Evolutionary conservation across 1,140 invertebrate genomes (phyloP), one percentile per base, ranked within the genome.

Genomic region (Xylocopa sonorina): DNA sequence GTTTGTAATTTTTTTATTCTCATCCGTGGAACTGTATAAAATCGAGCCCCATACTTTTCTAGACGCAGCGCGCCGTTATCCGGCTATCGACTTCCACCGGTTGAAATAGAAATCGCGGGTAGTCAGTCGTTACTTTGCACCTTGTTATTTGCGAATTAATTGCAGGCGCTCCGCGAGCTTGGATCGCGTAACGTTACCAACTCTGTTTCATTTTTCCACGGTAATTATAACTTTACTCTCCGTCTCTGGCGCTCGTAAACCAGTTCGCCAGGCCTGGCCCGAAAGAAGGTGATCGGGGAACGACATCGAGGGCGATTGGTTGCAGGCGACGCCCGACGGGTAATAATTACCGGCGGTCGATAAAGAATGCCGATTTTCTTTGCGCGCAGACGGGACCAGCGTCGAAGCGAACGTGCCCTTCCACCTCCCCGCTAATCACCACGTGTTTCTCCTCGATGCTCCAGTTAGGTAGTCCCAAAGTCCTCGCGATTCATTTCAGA

Each of bases 401-500:
- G 83, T 66, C 66, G 48, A 21, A n/a, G 14, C 34, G n/a, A 62
- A 50, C 66, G 10, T 16, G 27, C 32, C 21, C 75, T 55, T 46
- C 53, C n/a, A 62, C 55, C 46, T 50, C n/a, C 29, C 38, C 57
- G 80, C 82, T 90, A 91, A 91, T 90, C 89, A 89, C 81, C 79
- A 76, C 81, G 82, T 84, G 79, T 69, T 75, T 67, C 64, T 57
- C 12, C 73, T 82, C 51, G 86, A 83, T 91, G 89, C 83, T 85
- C 89, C 83, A 89, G 86, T 91, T 91, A 89, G 88, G 85, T 83
- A 84, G 87, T 43, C 74, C 64, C 63, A 79, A 80, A 82, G 75
- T 83, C 63, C 51, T 76, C 55, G 63, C 69, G 75, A 72, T 69
- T n/a, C n/a, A n/a, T n/a, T n/a, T n/a, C 82, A n/a, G 51, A 41